These are phyloP conservation scores for Hoplodrina blanda DNA, from an alignment of 2,888 invertebrate genomes.

Conservation along the genomic window DNA sequence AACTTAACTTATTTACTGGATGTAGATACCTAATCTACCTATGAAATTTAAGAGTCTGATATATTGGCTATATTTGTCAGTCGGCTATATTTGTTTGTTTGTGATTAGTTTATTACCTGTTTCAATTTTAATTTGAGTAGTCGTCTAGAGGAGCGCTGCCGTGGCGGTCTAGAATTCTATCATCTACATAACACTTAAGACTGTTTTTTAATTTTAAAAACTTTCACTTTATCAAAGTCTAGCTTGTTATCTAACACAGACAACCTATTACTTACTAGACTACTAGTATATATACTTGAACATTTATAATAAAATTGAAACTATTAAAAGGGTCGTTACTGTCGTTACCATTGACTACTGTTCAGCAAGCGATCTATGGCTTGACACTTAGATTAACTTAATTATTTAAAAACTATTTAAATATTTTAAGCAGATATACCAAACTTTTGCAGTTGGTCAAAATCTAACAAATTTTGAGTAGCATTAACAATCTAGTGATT, in stretches of 20 bases:
- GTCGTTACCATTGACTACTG: no score
- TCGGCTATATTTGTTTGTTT: no score
- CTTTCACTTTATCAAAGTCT: not conserved
- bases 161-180: no score
- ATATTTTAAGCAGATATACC: no score
- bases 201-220: not conserved
- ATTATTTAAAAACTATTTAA: no score
- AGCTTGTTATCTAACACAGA: not conserved
- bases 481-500: no score
- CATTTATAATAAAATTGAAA: not conserved
- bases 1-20: slow-evolving; percentile 30
- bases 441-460: no score
- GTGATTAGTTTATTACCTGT: not conserved
- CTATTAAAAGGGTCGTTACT: not conserved
- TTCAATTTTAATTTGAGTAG: not conserved
- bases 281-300: not conserved
- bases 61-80: slow-evolving; percentile 1
- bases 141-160: not conserved
- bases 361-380: no score
- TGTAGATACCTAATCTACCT: slow-evolving; percentile 11
- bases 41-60: not conserved
- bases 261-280: not conserved
- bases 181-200: not conserved
- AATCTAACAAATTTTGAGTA: no score
- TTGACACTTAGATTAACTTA: no score